Evolutionary conservation across 2,888 invertebrate species (phyloP).

Genomic region (Eurytoma californica): DNA sequence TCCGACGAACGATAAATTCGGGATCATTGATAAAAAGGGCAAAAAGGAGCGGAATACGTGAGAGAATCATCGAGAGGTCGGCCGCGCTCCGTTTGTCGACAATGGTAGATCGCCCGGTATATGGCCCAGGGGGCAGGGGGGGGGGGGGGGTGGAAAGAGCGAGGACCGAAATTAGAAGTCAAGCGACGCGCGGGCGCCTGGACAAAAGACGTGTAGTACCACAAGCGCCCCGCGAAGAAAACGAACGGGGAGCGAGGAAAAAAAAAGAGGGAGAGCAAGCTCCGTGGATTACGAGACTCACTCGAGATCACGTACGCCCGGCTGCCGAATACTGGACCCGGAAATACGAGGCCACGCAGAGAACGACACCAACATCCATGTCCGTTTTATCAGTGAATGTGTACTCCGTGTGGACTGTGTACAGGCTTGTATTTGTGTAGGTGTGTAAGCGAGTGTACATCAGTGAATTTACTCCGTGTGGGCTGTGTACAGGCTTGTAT

Average conservation of each 20-base stretch:
- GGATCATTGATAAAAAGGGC: too few relatives aligned
- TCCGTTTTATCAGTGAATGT: too few relatives aligned
- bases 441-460: too few relatives aligned
- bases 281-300: conserved; percentile 37
- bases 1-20: neutral
- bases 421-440: too few relatives aligned
- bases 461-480: too few relatives aligned
- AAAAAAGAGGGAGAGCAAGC: neutral
- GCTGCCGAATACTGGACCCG: conserved; percentile 20
- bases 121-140: neutral
- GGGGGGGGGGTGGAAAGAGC: neutral
- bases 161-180: conserved; percentile 43
- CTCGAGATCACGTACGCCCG: conserved; percentile 35
- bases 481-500: too few relatives aligned
- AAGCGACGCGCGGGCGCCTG: conserved; percentile 1
- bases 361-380: conserved; percentile 3
- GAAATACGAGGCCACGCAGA: conserved; percentile 35
- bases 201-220: conserved; percentile 11
- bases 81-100: conserved; percentile 16
- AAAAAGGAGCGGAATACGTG: too few relatives aligned
- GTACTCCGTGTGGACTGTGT: too few relatives aligned
- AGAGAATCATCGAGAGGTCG: neutral
- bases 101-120: neutral
- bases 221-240: conserved; percentile 15
- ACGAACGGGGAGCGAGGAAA: conserved; percentile 5